These are phyloP conservation scores for Melanotaenia boesemani DNA, from an alignment of 2,797 vertebrate species.

Conservation along the genomic window DNA sequence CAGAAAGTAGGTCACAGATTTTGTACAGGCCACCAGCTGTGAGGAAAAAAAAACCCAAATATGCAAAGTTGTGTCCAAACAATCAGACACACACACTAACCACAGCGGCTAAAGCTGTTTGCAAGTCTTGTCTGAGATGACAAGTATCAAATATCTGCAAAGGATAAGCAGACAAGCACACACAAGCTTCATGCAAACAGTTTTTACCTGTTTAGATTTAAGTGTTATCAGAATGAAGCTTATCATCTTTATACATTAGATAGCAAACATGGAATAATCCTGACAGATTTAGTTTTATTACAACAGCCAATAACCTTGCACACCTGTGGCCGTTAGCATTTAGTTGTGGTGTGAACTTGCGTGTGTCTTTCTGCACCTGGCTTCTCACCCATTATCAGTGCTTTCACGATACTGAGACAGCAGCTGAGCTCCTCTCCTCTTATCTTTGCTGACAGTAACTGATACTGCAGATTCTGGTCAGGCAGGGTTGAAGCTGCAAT, in stretches of 20 bases:
- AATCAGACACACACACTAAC: neutral
- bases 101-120: constrained; percentile 47
- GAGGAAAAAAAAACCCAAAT: neutral
- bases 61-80: constrained; percentile 17
- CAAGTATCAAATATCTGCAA: neutral
- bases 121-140: neutral
- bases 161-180: neutral
- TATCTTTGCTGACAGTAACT: constrained; percentile 31
- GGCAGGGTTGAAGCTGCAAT: constrained; percentile 39
- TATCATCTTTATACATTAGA: neutral
- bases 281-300: neutral
- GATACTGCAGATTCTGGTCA: constrained; percentile 19
- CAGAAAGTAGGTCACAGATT: constrained; percentile 44
- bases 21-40: constrained; percentile 10
- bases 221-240: neutral
- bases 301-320: neutral
- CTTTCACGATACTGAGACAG: constrained; percentile 56
- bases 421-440: constrained; percentile 34
- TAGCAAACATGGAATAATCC: too few relatives aligned
- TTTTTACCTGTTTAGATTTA: neutral
- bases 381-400: constrained; percentile 50
- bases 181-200: neutral
- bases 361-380: constrained; percentile 42
- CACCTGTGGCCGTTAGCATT: neutral
- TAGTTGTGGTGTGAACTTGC: constrained; percentile 21